Evolutionary conservation across 2,797 vertebrate species (phyloP), one percentile per base, ranked within the genome.

Genomic region (Delichon dasypus): DNA sequence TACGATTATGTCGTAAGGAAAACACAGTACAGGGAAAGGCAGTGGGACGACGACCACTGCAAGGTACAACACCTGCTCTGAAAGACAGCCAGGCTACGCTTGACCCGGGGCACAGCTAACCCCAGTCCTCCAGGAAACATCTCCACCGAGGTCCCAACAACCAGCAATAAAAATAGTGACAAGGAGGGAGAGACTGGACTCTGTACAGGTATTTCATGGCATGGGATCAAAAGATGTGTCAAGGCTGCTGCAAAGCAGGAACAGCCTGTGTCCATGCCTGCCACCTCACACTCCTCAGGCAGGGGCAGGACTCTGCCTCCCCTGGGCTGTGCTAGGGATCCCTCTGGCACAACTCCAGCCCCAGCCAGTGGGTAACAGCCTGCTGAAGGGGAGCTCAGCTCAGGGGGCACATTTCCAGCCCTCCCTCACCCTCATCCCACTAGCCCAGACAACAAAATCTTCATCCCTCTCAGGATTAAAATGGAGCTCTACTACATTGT

Each of bases 21-120:
- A 88, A 50, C 21, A 64, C 3, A 13, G 38, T 1, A 57, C 1
- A 57, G 48, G 58, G 44, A 54, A 84, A 64, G 61, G 58, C 0
- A 74, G 80, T 3, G 45, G 53, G 61, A 74, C 0, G 0, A 51
- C 1, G 0, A 32, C 7, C 5, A 5, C 61, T 0, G 0, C 20
- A 18, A 73, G 90, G 81, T 71, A 88, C 70, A 83, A 95, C 14
- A 5, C 86, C 88, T 0, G 8, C 73, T 47, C 85, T 7, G 0
- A 68, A 47, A 67, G 25, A 51, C 95, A 89, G 66, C 73, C 96
- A 89, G 84, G 95, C 72, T 84, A 77, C 6, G 9, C 96, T 65
- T 60, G 6, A 91, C 72, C 74, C 61, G 7, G 1, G 77, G 90
- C 77, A 55, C 87, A 88, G 93, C 94, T 54, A 92, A 91, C 48